A percentile compares a stretch with the other conserved stretches of the same genome.
Conservation (phyloP, 2,888 invertebrate genomes). For the Gibbula magus region DNA sequence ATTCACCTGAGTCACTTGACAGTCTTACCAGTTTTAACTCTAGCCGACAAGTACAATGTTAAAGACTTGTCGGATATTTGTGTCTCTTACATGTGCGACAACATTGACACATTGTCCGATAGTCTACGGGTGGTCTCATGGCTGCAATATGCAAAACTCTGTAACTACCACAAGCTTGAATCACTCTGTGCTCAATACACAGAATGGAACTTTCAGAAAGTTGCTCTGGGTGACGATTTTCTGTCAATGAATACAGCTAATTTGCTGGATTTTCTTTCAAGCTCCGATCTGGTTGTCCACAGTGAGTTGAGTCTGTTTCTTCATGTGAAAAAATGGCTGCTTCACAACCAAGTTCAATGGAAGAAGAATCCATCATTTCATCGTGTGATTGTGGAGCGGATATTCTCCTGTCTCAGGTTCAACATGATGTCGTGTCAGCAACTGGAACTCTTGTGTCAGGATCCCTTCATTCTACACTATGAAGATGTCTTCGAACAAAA, state of each 20-base stretch:
- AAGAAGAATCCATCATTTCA: not conserved
- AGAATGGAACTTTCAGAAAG: slow-evolving; percentile 92
- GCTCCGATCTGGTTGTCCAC: slow-evolving; percentile 90
- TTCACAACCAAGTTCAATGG: slow-evolving; percentile 81
- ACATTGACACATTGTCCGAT: slow-evolving; percentile 29
- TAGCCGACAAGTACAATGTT: slow-evolving; percentile 97
- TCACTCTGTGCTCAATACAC: slow-evolving; percentile 76
- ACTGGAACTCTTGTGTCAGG: slow-evolving; percentile 86
- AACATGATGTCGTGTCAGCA: slow-evolving; percentile 96
- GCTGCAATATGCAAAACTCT: slow-evolving; percentile 91
- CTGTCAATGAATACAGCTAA: slow-evolving; percentile 88
- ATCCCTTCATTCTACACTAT: slow-evolving; percentile 86
- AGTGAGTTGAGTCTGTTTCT: slow-evolving; percentile 90
- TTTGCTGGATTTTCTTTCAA: slow-evolving; percentile 85
- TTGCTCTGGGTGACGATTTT: slow-evolving; percentile 87
- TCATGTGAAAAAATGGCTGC: slow-evolving; percentile 87
- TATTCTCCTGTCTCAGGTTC: slow-evolving; percentile 88
- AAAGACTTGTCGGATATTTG: slow-evolving; percentile 90
- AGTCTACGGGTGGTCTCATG: slow-evolving; percentile 85
- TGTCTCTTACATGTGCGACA: slow-evolving; percentile 86
- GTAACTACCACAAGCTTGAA: slow-evolving; percentile 84
- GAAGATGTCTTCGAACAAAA: slow-evolving; percentile 63
- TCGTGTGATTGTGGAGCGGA: slow-evolving; percentile 83
- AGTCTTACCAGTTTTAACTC: slow-evolving; percentile 89
- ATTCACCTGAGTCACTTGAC: slow-evolving; percentile 88